Base-by-base conservation (phyloP, 92 coral and sea anemone species). In the Nematostella vectensis region DNA sequence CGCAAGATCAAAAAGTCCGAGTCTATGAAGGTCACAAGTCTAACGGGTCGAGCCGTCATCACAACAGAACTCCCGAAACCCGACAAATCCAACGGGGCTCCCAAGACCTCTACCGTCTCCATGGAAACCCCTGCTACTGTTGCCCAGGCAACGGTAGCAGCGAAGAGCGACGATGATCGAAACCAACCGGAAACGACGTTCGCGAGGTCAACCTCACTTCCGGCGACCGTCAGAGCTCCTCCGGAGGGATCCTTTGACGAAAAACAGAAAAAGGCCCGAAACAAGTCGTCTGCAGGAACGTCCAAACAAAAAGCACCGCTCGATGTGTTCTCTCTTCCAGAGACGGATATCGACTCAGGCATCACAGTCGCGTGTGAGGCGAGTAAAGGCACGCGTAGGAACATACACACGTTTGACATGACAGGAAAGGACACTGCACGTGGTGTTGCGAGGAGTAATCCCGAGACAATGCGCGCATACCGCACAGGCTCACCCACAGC, bases 1-100 rank as follows among this genome's bases (percentile, higher is more conserved):
- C 79, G 82, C 29, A 75, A 69, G 47, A 70, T 69, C 47, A 86
- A 83, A 42, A 93, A 93, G 29, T 72, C 76, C 17, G 99, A 93
- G 45, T 93, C 99, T 0, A 81, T 93, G 85, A 86, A 86, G 31
- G 96, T 86, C 11, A 93, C 99, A 21, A 93, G 96, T 50, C 74
- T 93, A 15, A 93, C 93, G 38, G 85, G 83, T 21, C 65, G 72
- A 39, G 74, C 89, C 43, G 87, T 83, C 53, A 89, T 85, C 42
- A 85, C 95, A 1, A 85, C 95, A 13, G 95, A 85, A 54, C 74
- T 85, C 9, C 95, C 89, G 19, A 66, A 61, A 27, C 55, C 77
- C 19, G 67, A 68, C 65, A 58, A 63, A 48, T 33, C 78, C 25
- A 70, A 80, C 48, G 82, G 87, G 15, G 56, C 71, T 13, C 13